Evolutionary conservation across 1,140 invertebrate genomes (phyloP), one percentile per base, ranked within the genome.

Genomic region (Drosophila neocordata): DNA sequence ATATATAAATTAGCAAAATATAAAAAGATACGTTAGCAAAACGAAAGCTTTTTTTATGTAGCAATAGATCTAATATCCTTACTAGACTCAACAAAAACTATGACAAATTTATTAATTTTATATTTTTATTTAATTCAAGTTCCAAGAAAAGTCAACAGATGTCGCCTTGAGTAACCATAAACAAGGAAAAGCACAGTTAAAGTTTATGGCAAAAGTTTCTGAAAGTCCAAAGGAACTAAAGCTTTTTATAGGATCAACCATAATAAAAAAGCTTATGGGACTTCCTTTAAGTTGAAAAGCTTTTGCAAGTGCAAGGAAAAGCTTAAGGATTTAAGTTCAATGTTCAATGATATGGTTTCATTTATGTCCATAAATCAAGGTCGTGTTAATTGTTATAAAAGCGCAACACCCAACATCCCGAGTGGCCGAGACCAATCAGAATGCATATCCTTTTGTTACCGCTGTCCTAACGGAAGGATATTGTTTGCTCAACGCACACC

Each of bases 401-500:
- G 18, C 2, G 6, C 41, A 48, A 20, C 15, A 48, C 15, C 15
- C 18, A 20, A 2, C 41, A 11, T n/a, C 15, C 41, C 15, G 4
- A 20, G 27, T 34, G 35, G 34, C 44, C 34, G 20, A 35, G n/a
- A 18, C 56, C 34, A 37, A 22, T 41, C 34, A 18, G 41, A 8
- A 11, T 66, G 69, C 73, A 64, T 31, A 31, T 57, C 73, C 81
- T 69, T 80, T 85, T 87, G 78, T 82, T 67, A 70, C 52, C 60
- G 31, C 37, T 35, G 9, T 56, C 59, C 73, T 65, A 55, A 72
- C 82, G 82, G 82, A 85, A 85, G 82, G 78, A 85, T 78, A 85
- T 85, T 85, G 82, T 85, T 85, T 85, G 82, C 82, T 78, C 70
- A 52, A 63, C 78, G 70, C 82, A 67, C 82, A 73, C 81, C 68